Evolutionary conservation across 2,888 invertebrate genomes (phyloP), one percentile per base, ranked within the genome.

Genomic region (Torymus aiolomorphi): DNA sequence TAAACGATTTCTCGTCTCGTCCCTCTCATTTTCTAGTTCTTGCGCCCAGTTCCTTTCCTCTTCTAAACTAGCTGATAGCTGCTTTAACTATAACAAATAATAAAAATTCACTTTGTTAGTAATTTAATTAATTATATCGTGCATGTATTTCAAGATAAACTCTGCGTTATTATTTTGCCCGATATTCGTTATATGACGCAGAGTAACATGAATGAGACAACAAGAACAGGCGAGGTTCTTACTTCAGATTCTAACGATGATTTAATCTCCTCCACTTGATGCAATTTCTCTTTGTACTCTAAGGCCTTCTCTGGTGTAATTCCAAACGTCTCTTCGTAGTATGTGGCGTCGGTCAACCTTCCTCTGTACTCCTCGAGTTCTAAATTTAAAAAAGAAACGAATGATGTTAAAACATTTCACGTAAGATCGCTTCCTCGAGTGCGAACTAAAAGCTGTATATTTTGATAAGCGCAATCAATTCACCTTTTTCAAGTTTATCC

Each of bases 1-100:
- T 14, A 89, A 81, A 67, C 88, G 86, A 52, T 86, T 85, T 61
- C 86, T 86, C 16, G 89, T 83, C 52, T 88, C 85, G 69, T 90
- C 89, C 52, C 88, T 84, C 78, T 90, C 90, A 20, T 80, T 86
- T 77, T 89, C 90, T 24, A 90, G 81, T 72, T 89, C 89, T 62
- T 88, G 87, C 3, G 86, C 88, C 90, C 89, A 90, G 49, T 79
- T 85, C 0, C 90, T 84, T 76, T 90, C 89, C 65, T 90, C 89
- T 12, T 88, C 87, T 51, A 90, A 80, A 82, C 88, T 89, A 18
- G 82, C 82, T 12, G 85, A 86, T 83, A 88, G 82, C 80, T 89
- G 90, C 76, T 88, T 88, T 54, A 89, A 84, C 90, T 89, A 77
- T 42, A 84, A 80, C 3, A 31, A 31, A 31, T 31, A 76, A 69